phyloP scores from a whole-genome alignment of 2,888 invertebrate species.

The Hybos culiciformis region DNA sequence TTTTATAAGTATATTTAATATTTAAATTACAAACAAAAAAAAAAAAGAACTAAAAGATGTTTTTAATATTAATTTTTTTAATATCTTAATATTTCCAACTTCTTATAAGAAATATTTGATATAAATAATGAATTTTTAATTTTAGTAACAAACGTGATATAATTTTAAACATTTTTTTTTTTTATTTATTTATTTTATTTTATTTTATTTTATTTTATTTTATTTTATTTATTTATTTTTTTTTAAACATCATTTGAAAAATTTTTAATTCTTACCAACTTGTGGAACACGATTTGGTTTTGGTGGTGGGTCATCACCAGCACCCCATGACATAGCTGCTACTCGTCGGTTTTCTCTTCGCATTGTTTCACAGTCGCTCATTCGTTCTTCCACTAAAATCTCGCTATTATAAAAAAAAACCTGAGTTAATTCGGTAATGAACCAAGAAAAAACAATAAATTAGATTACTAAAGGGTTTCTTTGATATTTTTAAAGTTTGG shows the following conservation, averaged over 20 bases:
- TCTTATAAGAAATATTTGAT: too few relatives aligned
- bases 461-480: slow-evolving; percentile 67
- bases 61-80: too few relatives aligned
- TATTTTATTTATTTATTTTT: too few relatives aligned
- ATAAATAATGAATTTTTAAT: too few relatives aligned
- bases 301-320: slow-evolving; percentile 58
- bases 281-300: slow-evolving; percentile 61
- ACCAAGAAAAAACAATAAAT: not conserved
- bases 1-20: too few relatives aligned
- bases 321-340: slow-evolving; percentile 77
- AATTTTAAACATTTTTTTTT: too few relatives aligned
- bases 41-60: too few relatives aligned
- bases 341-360: slow-evolving; percentile 76
- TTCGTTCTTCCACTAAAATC: slow-evolving; percentile 78
- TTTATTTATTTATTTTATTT: too few relatives aligned
- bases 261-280: slow-evolving; percentile 36
- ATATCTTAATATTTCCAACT: too few relatives aligned
- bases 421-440: slow-evolving; percentile 6
- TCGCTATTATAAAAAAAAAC: slow-evolving; percentile 48
- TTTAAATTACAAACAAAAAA: too few relatives aligned
- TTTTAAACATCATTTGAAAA: slow-evolving; percentile 57
- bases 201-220: too few relatives aligned
- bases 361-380: slow-evolving; percentile 78
- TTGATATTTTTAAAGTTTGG: slow-evolving; percentile 85
- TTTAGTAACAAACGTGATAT: too few relatives aligned